Percentiles rank a stretch among this genome's conserved stretches.
phyloP scores from a whole-genome alignment of 2,113 vertebrate species.

The Garra rufa region DNA sequence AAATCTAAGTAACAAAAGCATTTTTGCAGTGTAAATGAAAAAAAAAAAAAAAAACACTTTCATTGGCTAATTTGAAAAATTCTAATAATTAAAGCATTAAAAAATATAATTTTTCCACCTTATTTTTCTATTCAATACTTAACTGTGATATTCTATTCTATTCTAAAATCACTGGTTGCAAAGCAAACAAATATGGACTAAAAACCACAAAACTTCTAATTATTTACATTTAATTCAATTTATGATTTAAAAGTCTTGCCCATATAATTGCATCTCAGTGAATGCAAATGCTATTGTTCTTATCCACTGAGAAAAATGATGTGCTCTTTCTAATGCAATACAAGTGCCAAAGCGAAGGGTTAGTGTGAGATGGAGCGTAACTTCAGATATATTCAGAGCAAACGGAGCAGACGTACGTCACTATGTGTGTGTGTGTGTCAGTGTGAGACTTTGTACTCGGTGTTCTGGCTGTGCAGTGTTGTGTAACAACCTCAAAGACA shows the following conservation, averaged over 20 bases:
- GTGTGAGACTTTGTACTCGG: background rate
- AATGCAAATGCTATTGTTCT: background rate
- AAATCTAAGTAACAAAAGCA: no score
- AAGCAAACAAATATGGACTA: background rate
- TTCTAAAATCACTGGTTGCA: background rate
- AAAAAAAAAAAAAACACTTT: no score
- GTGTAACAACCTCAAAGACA: constrained; percentile 2
- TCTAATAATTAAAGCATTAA: background rate
- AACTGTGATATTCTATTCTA: background rate
- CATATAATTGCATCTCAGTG: background rate
- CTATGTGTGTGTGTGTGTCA: constrained; percentile 29
- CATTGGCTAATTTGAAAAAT: background rate
- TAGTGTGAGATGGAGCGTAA: background rate
- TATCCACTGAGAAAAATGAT: background rate
- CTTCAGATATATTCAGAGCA: constrained; percentile 1
- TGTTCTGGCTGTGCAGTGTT: constrained; percentile 11
- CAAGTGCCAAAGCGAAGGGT: background rate
- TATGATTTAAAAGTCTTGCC: background rate
- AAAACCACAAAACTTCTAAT: background rate
- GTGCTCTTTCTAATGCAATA: background rate
- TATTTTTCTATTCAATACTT: background rate
- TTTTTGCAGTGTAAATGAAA: no score
- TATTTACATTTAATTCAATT: background rate
- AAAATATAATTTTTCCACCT: no score
- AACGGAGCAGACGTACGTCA: background rate